phyloP scores from a whole-genome alignment of 1,140 invertebrate genomes.

The Anoplolepis gracilipes region DNA sequence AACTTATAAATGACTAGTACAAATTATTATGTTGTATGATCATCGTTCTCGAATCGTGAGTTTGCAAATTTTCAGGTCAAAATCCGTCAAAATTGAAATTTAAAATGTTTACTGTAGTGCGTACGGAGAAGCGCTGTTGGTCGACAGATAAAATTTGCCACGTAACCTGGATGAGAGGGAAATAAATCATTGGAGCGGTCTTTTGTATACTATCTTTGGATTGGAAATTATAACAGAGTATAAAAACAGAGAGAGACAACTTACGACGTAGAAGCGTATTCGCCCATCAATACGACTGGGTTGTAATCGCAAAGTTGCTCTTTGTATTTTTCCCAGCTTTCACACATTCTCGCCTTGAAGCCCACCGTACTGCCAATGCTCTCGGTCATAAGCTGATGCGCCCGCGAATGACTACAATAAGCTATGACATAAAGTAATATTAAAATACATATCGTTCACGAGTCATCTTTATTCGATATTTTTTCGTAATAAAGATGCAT shows the following conservation, averaged over 20 bases:
- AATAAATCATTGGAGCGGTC: conserved; percentile 3
- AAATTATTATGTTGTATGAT: conserved; percentile 69
- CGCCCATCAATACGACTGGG: conserved; percentile 79
- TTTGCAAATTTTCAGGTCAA: conserved; percentile 7
- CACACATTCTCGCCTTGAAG: conserved; percentile 79
- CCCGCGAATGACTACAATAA: conserved; percentile 85
- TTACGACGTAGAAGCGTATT: conserved; percentile 81
- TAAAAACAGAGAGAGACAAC: neutral
- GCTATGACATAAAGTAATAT: conserved; percentile 69
- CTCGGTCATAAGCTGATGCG: conserved; percentile 85
- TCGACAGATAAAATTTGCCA: conserved; percentile 78
- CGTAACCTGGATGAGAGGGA: conserved; percentile 71
- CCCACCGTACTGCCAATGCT: conserved; percentile 81
- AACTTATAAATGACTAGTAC: conserved; percentile 80
- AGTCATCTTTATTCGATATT: neutral
- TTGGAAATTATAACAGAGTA: conserved; percentile 2
- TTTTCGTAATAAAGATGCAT: neutral
- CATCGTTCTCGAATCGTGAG: neutral
- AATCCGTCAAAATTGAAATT: conserved; percentile 13
- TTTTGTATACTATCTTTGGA: too few species aligned
- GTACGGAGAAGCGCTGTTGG: conserved; percentile 76
- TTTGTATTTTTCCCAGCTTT: conserved; percentile 80
- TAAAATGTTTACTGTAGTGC: conserved; percentile 67
- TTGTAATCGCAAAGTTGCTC: conserved; percentile 76
- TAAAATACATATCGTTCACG: neutral